Base-by-base conservation (phyloP, 2,113 vertebrate species). In the Falcunculus frontatus region DNA sequence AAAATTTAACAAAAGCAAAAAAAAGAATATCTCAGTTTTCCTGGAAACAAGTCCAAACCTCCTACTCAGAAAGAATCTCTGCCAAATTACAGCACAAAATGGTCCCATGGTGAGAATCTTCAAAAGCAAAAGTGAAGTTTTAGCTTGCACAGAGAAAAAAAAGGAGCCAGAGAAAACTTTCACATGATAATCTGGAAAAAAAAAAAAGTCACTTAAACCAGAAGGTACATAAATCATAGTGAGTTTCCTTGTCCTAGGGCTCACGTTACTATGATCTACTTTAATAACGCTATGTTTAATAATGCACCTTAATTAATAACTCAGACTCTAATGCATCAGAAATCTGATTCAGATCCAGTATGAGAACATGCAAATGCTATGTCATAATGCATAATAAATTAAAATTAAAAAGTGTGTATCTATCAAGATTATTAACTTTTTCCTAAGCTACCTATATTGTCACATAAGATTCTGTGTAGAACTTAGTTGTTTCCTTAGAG, bases 101-200 rank as follows among this genome's bases (percentile, higher is more conserved):
- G 20, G 63, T 92, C 95, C 85, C 86, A 33, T 86, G 86, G 25
- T 59, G 52, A 86, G 30, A 95, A 93, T 90, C 80, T 83, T 96
- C 80, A 95, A 96, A 96, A 95, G 79, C 76, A 83, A 59, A 90
- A 93, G n/a, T 35, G 37, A 85, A 57, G 85, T 56, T 84, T 85
- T 76, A 57, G 46, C 44, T 82, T 93, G 41, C 84, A 67, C 1
- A 70, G 19, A 9, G 8, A 37, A 50, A 92, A 62, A 50, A 91
- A 67, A 46, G 7, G 9, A 72, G 14, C 21, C 63, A 47, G 35
- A 52, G 16, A 84, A 84, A 89, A 49, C 3, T 85, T 78, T 44
- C 76, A 44, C 49, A 37, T 52, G 14, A 60, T n/a, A 62, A 82
- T 46, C 37, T 75, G 42, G 32, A 30, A 78, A 67, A 69, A 79